A percentile compares a stretch with the other conserved stretches of the same genome.
phyloP scores from a whole-genome alignment of 2,797 vertebrate species.

The Syngnathus acus region DNA sequence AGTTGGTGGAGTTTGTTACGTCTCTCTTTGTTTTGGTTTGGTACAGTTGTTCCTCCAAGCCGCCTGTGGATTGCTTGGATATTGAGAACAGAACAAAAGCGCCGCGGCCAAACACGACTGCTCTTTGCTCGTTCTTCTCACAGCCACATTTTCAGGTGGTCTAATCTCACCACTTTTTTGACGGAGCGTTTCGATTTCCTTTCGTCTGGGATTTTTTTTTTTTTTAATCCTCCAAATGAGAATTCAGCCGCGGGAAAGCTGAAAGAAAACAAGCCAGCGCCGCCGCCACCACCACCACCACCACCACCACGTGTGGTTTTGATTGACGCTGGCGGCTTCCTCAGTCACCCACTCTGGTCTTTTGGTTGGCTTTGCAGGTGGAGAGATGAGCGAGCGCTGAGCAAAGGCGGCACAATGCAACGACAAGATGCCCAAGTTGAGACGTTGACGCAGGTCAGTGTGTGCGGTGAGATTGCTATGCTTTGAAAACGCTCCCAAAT shows the following conservation, averaged over 20 bases:
- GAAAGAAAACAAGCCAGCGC: not conserved
- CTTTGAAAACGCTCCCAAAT: no score
- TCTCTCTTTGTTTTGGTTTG: not conserved
- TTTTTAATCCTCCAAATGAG: constrained; percentile 2
- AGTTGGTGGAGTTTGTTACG: no score
- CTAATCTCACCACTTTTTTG: constrained; percentile 29
- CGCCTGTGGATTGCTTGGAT: not conserved
- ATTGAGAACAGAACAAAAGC: constrained; percentile 10
- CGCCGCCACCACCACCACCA: no score
- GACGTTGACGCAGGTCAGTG: constrained; percentile 7
- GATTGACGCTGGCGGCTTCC: not conserved
- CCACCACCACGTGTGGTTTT: not conserved
- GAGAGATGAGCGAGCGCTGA: not conserved
- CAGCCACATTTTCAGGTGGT: constrained; percentile 26
- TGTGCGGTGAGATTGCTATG: not conserved
- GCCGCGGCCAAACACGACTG: constrained; percentile 9
- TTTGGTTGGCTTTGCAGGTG: constrained; percentile 2
- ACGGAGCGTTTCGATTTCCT: constrained; percentile 21
- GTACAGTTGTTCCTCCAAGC: not conserved
- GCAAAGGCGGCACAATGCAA: constrained; percentile 2
- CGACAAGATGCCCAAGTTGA: constrained; percentile 5
- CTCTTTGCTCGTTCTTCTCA: constrained; percentile 18
- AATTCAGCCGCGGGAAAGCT: not conserved
- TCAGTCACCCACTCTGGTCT: not conserved
- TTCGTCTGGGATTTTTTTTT: not conserved